Base-by-base conservation (phyloP, 2,888 invertebrate genomes). In the Druceiella hillmani region DNA sequence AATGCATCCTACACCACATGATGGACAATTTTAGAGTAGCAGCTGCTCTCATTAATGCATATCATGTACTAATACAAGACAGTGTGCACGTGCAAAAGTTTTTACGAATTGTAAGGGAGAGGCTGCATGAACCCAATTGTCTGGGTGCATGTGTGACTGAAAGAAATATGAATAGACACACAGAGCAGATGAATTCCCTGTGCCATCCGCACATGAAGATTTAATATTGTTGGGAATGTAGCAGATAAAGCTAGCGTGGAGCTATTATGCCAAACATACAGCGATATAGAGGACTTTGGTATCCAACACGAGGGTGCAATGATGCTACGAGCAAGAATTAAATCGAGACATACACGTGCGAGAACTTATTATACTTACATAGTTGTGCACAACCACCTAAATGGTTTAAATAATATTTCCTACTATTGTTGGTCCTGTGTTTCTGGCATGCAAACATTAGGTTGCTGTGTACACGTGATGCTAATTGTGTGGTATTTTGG, bases 401-500 rank as follows among this genome's bases (percentile, higher is more conserved):
- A 13, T 7, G 24, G 11, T 13, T 6, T 12, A 25, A 16, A 29
- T 29, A n/a, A 13, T 9, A 29, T 29, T n/a, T 4, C 13, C 9
- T n/a, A 25, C 6, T 34, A 34, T 16, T 34, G 16, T 25, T 34
- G 34, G 25, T 15, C 24, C 9, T 34, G 25, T 14, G n/a, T 34
- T 25, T 15, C 25, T 9, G 25, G 24, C 6, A 24, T 14, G 13
- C 11, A 17, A 9, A 34, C 34, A 15, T 15, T 34, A 34, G 34
- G 34, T 9, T 14, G 34, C 26, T 34, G 34, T 34, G 24, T 15
- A 6, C 34, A 34, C 16, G 14, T 25, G 7, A 34, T 34, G 5
- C 15, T 26, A 6, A 25, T 34, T 25, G 13, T 34, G n/a, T 34
- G 34, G 34, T 34, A 12, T 16, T 25, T 34, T 15, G 34, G 26